Conservation (phyloP, 2,113 vertebrate genomes). For the Phocoena sinus region DNA sequence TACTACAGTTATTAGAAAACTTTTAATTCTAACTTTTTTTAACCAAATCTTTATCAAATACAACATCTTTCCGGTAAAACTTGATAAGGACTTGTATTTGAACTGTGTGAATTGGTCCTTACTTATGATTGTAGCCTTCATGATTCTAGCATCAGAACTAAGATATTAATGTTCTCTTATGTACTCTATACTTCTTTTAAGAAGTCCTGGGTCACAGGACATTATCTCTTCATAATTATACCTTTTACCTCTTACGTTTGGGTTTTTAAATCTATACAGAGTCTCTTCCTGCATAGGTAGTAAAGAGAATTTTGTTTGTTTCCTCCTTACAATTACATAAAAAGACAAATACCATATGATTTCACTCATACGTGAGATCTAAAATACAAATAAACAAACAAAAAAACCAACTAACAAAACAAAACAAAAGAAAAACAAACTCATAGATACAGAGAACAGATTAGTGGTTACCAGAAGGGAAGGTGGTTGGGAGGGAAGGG, state of each 20-base stretch:
- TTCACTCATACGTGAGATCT: not conserved
- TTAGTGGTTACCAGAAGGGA: not conserved
- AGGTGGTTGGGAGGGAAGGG: rapidly evolving
- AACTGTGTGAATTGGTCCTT: not conserved
- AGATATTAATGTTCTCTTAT: not conserved
- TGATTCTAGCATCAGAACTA: not conserved
- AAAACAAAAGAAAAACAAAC: not conserved
- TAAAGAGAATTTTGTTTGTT: not conserved
- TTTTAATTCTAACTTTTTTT: not conserved
- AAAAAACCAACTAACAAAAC: not conserved
- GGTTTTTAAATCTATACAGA: not conserved
- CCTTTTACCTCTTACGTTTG: not conserved
- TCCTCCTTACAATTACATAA: not conserved
- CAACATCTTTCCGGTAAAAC: not conserved
- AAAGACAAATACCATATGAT: not conserved
- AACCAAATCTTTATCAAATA: not conserved
- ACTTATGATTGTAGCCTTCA: not conserved
- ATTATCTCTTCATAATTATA: not conserved
- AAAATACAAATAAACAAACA: not conserved
- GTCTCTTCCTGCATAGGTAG: not conserved
- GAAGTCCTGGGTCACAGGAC: not conserved
- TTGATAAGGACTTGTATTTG: not conserved
- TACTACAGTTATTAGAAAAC: not conserved
- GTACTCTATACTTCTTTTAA: not conserved
- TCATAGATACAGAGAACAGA: not conserved